Evolutionary conservation across 2,797 vertebrate genomes (phyloP).

Genomic region (Lacerta agilis): DNA sequence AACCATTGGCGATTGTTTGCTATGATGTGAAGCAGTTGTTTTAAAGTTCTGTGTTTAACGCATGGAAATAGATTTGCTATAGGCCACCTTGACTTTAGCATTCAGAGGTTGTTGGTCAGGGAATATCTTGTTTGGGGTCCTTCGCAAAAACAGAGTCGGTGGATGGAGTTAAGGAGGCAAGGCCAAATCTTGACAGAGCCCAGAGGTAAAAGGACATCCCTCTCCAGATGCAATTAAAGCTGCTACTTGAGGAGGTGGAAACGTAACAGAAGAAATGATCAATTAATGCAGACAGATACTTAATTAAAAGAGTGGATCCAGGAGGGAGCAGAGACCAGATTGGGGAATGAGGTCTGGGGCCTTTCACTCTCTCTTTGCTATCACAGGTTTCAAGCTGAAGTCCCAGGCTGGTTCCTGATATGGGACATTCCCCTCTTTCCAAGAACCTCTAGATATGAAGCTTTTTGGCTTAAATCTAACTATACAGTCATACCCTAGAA

Average conservation of each 20-base stretch:
- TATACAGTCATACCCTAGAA: too few relatives aligned
- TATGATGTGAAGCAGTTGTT: too few relatives aligned
- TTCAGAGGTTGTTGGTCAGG: too few relatives aligned
- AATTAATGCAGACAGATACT: conserved; percentile 43
- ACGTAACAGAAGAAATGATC: conserved; percentile 45
- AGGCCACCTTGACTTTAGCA: too few relatives aligned
- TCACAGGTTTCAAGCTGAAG: neutral
- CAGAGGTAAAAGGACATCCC: neutral
- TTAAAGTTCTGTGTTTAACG: too few relatives aligned
- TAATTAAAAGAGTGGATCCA: conserved; percentile 37
- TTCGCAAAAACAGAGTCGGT: neutral
- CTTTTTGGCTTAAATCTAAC: neutral
- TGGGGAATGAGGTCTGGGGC: neutral
- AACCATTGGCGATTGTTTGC: too few relatives aligned
- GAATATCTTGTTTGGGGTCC: neutral
- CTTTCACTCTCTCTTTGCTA: neutral
- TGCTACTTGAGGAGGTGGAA: neutral
- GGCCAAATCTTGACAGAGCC: neutral
- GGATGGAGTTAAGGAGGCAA: neutral
- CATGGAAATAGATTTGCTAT: too few relatives aligned
- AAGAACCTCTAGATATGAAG: neutral
- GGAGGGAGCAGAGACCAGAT: neutral
- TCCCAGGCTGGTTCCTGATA: neutral
- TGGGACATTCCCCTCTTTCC: neutral
- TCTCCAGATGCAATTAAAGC: conserved; percentile 27